These are phyloP conservation scores for Penaeus indicus DNA, from an alignment of 1,140 invertebrate genomes.

Conservation along the genomic window DNA sequence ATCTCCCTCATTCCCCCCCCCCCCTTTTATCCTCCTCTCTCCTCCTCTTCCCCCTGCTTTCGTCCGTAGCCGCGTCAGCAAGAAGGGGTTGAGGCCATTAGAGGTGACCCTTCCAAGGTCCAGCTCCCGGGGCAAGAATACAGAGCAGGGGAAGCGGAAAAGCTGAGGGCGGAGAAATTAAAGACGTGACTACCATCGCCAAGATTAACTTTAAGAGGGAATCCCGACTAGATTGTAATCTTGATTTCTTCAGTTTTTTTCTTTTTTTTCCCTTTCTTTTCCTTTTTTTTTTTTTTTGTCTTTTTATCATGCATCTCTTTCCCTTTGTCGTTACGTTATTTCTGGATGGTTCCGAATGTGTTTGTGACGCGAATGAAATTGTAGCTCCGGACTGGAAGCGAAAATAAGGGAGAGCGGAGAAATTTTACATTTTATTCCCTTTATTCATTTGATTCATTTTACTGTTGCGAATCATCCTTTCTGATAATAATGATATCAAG, in stretches of 20 bases:
- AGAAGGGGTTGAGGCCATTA: not conserved
- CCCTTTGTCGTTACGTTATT: too few relatives aligned
- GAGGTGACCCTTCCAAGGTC: constrained; percentile 40
- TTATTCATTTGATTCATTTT: too few relatives aligned
- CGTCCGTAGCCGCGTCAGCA: not conserved
- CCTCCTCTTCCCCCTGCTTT: not conserved
- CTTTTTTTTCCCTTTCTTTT: not conserved
- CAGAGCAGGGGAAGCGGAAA: constrained; percentile 36
- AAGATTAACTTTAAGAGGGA: constrained; percentile 31
- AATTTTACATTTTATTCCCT: too few relatives aligned
- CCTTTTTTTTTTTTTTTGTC: not conserved
- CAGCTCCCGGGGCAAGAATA: constrained; percentile 47
- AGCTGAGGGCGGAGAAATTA: constrained; percentile 33
- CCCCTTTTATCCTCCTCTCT: not conserved
- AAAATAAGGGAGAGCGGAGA: too few relatives aligned
- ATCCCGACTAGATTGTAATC: constrained; percentile 48
- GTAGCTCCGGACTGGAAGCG: too few relatives aligned
- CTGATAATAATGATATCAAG: too few relatives aligned
- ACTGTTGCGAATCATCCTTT: too few relatives aligned
- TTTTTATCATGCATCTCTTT: too few relatives aligned
- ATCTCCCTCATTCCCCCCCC: not conserved
- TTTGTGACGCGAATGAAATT: too few relatives aligned
- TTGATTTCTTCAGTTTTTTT: not conserved
- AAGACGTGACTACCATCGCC: constrained; percentile 58
- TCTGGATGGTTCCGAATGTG: too few relatives aligned